Base-by-base conservation (phyloP, 2,888 invertebrate genomes). In the Drosophila suboccidentalis region DNA sequence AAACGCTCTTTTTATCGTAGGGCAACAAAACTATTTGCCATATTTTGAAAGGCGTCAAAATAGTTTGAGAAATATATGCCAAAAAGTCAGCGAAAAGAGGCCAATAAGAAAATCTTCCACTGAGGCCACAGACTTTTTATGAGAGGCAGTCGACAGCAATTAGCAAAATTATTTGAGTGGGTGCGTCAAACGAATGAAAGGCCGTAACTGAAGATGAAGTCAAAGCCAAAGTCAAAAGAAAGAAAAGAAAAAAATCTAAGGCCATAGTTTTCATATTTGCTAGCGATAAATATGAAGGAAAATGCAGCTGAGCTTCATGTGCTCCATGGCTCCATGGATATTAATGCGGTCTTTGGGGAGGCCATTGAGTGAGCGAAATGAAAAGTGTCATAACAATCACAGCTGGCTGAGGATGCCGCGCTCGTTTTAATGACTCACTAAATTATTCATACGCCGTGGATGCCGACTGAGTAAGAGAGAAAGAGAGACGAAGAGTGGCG, bases 401-500 rank as follows among this genome's bases (percentile, higher is more conserved):
- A 75, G 72, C 71, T 81, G 73, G 58, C 46, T 74, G 73, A 64
- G 80, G 69, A 78, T 71, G 81, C 55, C 60, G 67, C 62, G 80
- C 64, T 71, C 60, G 80, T 85, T 84, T 85, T 85, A 85, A 85
- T 85, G 84, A 85, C 84, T 89, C 85, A 85, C 89, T 89, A 89
- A 89, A 89, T 89, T 89, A 85, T 89, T 85, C 85, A 89, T 85
- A 85, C 87, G 85, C 85, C 84, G 67, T 87, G 87, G 81, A 75
- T 83, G 89, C 78, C 83, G 53, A 58, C 58, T 51, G 29, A 29
- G 29, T 29, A 6, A 8, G 26, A 26, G 38, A 9, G 43, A 19
- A 29, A 1, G 11, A 19, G 11, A 15, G 5, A 1, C 5, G 36
- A n/a, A 13, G 15, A 10, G 36, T 4, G 34, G 38, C 41, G 53